A percentile compares a stretch with the other conserved stretches of the same genome.
Conservation (phyloP, 2,888 invertebrate species). For the Parnassius orleans region DNA sequence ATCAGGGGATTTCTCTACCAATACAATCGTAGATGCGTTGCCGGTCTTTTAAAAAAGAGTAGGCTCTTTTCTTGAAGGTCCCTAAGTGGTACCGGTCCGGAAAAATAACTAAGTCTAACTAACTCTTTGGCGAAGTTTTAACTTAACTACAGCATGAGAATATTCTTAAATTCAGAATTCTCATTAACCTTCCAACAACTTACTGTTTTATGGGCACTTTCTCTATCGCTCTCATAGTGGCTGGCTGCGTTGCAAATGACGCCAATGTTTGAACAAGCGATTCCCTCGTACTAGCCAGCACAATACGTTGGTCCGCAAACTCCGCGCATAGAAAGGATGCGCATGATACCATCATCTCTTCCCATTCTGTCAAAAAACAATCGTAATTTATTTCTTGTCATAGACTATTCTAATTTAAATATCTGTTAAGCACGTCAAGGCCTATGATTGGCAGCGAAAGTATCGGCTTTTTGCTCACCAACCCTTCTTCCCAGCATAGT, state of each 20-base stretch:
- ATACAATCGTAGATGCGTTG: too few species aligned
- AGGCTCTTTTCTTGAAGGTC: too few species aligned
- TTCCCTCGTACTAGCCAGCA: slow-evolving; percentile 87
- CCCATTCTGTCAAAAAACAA: slow-evolving; percentile 69
- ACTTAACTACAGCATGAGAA: too few species aligned
- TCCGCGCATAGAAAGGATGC: slow-evolving; percentile 88
- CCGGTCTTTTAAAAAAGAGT: too few species aligned
- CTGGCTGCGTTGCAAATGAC: slow-evolving; percentile 87
- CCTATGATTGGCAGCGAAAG: too few species aligned
- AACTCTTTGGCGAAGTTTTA: too few species aligned
- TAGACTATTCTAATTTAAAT: neutral
- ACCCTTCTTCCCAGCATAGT: too few species aligned
- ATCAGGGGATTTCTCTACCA: too few species aligned
- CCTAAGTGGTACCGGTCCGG: too few species aligned
- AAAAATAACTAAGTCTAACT: neutral
- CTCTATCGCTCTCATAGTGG: slow-evolving; percentile 87
- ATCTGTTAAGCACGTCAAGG: too few species aligned
- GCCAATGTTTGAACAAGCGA: slow-evolving; percentile 88
- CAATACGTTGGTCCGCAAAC: slow-evolving; percentile 87
- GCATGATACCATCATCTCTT: slow-evolving; percentile 81
- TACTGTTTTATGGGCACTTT: slow-evolving; percentile 83
- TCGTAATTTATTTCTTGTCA: neutral
- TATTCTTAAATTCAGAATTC: too few species aligned
- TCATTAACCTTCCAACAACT: slow-evolving; percentile 34
- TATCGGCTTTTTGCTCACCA: too few species aligned